Percentiles rank a stretch among this genome's conserved stretches.
Conservation (phyloP, 1,140 invertebrate genomes). For the Asbolus verrucosus region DNA sequence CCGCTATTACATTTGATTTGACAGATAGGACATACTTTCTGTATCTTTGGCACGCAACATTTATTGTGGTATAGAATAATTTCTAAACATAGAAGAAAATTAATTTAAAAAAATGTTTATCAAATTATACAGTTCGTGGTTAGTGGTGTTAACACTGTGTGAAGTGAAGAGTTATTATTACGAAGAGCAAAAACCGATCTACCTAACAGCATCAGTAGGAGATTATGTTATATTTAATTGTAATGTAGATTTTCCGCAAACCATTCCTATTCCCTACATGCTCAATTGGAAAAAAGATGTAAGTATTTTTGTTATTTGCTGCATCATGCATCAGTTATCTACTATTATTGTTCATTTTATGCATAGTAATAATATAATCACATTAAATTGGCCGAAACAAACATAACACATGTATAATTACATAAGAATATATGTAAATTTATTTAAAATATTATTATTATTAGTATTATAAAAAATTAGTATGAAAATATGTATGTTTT, state of each 20-base stretch:
- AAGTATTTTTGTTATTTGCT: no score
- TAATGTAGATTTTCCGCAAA: conserved; percentile 89
- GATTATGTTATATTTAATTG: conserved; percentile 91
- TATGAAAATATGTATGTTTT: no score
- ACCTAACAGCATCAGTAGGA: conserved; percentile 83
- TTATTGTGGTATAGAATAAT: neutral
- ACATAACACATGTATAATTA: no score
- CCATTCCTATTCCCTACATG: conserved; percentile 87
- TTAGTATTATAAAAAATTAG: no score
- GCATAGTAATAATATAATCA: no score
- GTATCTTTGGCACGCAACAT: conserved; percentile 18
- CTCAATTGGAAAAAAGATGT: conserved; percentile 93
- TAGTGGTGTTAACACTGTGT: conserved; percentile 21
- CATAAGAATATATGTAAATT: no score
- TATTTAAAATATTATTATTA: no score
- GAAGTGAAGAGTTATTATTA: conserved; percentile 60
- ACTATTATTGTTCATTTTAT: neutral
- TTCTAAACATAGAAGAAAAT: neutral
- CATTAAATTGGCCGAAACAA: no score
- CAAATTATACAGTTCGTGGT: conserved; percentile 5
- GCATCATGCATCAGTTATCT: no score
- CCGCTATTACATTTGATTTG: no score
- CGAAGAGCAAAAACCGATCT: conserved; percentile 72
- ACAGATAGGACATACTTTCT: conserved; percentile 30
- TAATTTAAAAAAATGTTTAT: neutral